Evolutionary conservation across 2,888 invertebrate species (phyloP), one percentile per base, ranked within the genome.

Genomic region (Aphidius colemani): DNA sequence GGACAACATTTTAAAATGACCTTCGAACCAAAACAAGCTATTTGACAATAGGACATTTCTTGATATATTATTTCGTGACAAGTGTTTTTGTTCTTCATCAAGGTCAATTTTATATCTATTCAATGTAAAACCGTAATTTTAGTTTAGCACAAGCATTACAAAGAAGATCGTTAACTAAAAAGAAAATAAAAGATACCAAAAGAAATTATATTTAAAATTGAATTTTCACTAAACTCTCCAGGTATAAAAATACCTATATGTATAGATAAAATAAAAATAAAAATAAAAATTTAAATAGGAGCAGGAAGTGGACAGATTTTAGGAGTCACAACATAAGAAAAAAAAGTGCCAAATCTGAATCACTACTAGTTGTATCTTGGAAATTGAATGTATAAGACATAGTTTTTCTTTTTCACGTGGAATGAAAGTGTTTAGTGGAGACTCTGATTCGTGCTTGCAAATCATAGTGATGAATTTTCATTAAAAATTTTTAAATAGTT

Each of bases 301-400:
- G 53, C 55, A 39, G 39, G 41, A 50, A 41, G 8, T 51, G 48
- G 11, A 48, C 50, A 53, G 30, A 30, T 30, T 30, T 30, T 5
- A 30, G 13, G 13, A 49, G 53, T 46, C 56, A 11, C 7, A 41
- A 51, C 43, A 39, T 44, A 64, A 64, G 60, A 64, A 60, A 57
- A 45, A 61, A 58, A 18, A 73, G 70, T 71, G 69, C 72, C 69
- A 70, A 69, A 70, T 72, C 78, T 80, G 81, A 82, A 82, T 81
- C 79, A 79, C 75, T 72, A 74, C 79, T 78, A 79, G 80, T 80
- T 81, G 80, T 76, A 74, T 80, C 80, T 81, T 79, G 81, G 82
- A 82, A 82, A 82, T 82, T 82, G 81, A 82, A 81, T 79, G 81
- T 82, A 81, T 77, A 72, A 73, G 71, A 73, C 71, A 78, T 78